Base-by-base conservation (phyloP, 1,140 invertebrate genomes). In the Paralvinella palmiformis region DNA sequence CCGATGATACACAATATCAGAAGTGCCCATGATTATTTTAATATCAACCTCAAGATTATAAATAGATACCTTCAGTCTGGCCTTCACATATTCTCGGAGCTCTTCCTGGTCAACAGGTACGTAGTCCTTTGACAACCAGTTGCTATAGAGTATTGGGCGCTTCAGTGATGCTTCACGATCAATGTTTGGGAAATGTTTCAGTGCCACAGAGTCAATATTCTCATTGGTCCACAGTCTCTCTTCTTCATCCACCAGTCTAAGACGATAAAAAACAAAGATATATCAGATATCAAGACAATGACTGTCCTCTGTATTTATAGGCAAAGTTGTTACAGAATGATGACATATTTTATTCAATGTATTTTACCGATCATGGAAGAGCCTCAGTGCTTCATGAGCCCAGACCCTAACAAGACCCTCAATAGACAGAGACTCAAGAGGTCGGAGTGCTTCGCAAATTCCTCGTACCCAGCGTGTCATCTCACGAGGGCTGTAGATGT, bases 391-490 rank as follows among this genome's bases (percentile, higher is more conserved):
- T 83, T 99, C 97, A 76, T 99, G 97, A 0, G 95, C 96, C 95
- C 95, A 99, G 4, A 99, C 83, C 24, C 97, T 85, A 0, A 99
- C 95, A 53, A 99, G 82, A 36, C 94, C 96, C 83, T 98, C 95
- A 0, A 96, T 89, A 1, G 87, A 86, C 0, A 99, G 80, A 61
- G 86, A 89, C 73, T 99, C 96, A 27, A 99, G 79, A 0, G 96
- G 96, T 69, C 84, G 74, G 59, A 99, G 96, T 2, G 96, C 96
- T 83, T 99, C 97, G 80, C 94, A 98, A 65, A 99, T 99, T 64
- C 97, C 97, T 53, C 97, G 85, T 4, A 99, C 96, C 97, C 97
- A 99, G 66, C 97, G 82, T 0, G 97, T 99, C 91, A 99, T 94
- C 83, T 99, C 97, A 79, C 97, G 86, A n/a, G 97, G 97, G 65